These are phyloP conservation scores for Idaea biselata DNA, from an alignment of 2,888 invertebrate species.

Conservation along the genomic window DNA sequence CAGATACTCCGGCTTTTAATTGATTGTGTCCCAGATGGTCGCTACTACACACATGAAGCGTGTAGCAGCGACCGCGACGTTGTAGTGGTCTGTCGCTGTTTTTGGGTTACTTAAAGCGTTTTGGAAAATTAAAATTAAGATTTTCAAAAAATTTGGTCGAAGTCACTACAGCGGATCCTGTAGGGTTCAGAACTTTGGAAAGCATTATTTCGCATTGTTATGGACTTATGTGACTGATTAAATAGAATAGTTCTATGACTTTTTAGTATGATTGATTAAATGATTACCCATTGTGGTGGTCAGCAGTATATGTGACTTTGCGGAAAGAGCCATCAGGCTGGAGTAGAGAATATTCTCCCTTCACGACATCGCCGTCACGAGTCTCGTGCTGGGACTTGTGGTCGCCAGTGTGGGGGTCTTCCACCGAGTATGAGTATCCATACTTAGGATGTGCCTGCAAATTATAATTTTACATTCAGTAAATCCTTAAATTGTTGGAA, in stretches of 20 bases:
- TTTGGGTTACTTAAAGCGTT: no score
- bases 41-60: no score
- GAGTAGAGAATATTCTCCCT: conserved; percentile 79
- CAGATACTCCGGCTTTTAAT: no score
- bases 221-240: no score
- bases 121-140: no score
- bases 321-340: conserved; percentile 82
- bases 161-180: no score
- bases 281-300: conserved; percentile 78
- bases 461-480: background rate
- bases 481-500: background rate
- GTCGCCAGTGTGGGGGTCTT: conserved; percentile 82
- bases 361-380: conserved; percentile 80
- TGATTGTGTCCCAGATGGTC: no score
- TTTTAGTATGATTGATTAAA: background rate
- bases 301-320: conserved; percentile 81
- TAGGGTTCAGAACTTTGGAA: no score
- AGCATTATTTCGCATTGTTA: no score
- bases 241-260: background rate
- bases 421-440: conserved; percentile 80
- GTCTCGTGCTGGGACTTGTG: conserved; percentile 80
- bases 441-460: conserved; percentile 74
- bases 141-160: no score
- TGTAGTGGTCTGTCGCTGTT: no score
- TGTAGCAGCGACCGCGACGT: no score